Evolutionary conservation across 2,113 vertebrate species (phyloP), one percentile per base, ranked within the genome.

Genomic region (Oreochromis niloticus): DNA sequence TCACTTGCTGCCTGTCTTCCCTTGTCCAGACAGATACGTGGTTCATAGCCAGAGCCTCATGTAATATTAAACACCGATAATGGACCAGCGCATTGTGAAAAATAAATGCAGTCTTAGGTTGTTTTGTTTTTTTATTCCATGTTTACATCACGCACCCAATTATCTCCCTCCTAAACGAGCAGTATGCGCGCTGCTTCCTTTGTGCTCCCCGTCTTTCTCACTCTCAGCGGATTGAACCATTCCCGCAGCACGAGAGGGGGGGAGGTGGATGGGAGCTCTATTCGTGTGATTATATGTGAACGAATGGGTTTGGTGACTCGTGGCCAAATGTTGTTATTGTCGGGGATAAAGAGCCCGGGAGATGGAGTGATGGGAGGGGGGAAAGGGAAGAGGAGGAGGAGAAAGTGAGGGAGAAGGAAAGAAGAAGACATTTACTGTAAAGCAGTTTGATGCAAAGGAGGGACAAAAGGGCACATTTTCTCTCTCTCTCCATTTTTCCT

Each of bases 291-390:
- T 87, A 71, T 56, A 87, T 66, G 88, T 85, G 91, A 87, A 91
- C 92, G 86, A 92, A 94, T 91, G 82, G 87, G 90, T 79, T 90
- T 84, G 89, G 92, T 94, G 93, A 95, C 93, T 94, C 94, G 92
- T 93, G 94, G 93, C 91, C 91, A 93, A 95, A 93, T 95, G 94
- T 94, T 95, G 93, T 95, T 94, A 88, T 94, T 93, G 91, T 94
- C 66, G 82, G 52, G 89, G 90, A 90, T 94, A 86, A 92, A 92
- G 82, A 81, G 78, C 85, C 10, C 3, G 22, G 75, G 68, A 75
- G 82, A 41, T 17, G 3, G 10, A 66, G 59, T 52, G 61, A 39
- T 55, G 36, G 55, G 56, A 80, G 63, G 27, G 6, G 17, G 22
- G n/a, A 46, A 39, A n/a, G 27, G 12, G 66, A 48, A 34, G 16